These are phyloP conservation scores for Todus mexicanus DNA, from an alignment of 2,797 vertebrate genomes.

Conservation along the genomic window DNA sequence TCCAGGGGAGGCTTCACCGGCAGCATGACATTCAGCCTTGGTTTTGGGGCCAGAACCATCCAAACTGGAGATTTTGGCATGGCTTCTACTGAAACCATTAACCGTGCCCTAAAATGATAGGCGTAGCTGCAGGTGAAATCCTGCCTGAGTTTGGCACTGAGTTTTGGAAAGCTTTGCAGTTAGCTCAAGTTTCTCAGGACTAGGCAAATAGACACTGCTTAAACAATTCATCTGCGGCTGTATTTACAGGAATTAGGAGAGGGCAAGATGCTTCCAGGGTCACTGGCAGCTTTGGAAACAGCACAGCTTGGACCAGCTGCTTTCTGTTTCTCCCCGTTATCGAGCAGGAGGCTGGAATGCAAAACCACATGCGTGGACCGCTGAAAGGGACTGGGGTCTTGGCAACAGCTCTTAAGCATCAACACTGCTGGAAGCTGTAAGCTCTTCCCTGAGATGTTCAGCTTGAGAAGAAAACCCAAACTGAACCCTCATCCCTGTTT, in stretches of 20 bases:
- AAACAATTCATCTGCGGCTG: not conserved
- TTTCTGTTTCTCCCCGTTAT: not conserved
- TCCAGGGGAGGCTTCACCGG: not conserved
- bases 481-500: not conserved
- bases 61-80: not conserved
- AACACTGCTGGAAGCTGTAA: not conserved
- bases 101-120: not conserved
- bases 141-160: not conserved
- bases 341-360: not conserved
- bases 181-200: not conserved
- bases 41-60: not conserved
- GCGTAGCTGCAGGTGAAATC: not conserved
- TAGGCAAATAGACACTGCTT: not conserved
- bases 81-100: not conserved
- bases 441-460: not conserved
- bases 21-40: not conserved
- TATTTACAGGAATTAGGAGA: constrained; percentile 8
- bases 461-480: not conserved
- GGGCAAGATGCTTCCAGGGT: not conserved
- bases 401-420: not conserved
- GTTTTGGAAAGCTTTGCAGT: not conserved
- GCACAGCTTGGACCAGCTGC: not conserved
- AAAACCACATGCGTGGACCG: not conserved
- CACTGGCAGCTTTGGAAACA: not conserved
- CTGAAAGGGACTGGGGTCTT: not conserved